phyloP scores from a whole-genome alignment of 35 echinoderm and acorn worm genomes.

The Heliocidaris tuberculata region DNA sequence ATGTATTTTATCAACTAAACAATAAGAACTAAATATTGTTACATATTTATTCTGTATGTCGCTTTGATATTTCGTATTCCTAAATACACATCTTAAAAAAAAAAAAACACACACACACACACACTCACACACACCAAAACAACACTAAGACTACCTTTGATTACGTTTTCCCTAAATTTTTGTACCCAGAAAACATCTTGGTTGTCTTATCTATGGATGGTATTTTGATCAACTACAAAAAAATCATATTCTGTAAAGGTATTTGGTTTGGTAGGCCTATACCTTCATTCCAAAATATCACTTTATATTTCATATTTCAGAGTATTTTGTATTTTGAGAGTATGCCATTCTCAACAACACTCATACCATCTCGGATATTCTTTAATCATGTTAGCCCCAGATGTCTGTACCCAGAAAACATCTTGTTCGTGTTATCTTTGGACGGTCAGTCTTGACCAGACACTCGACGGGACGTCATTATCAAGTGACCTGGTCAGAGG shows the following conservation, averaged over 20 bases:
- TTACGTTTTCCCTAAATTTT: too few relatives aligned
- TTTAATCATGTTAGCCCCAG: not conserved
- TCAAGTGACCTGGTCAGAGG: not conserved
- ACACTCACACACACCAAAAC: too few relatives aligned
- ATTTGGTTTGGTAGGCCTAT: not conserved
- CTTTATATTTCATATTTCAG: too few relatives aligned
- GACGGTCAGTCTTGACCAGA: not conserved
- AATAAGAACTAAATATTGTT: too few relatives aligned
- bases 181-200: not conserved
- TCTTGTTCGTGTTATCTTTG: not conserved
- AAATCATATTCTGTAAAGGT: not conserved
- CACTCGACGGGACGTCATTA: conserved; percentile 7
- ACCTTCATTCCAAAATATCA: too few relatives aligned
- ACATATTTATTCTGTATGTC: too few relatives aligned
- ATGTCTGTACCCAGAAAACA: not conserved
- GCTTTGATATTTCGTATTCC: too few relatives aligned
- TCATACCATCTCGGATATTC: not conserved
- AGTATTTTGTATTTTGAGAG: not conserved
- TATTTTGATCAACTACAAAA: not conserved
- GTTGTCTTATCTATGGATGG: too few relatives aligned
- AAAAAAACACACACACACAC: too few relatives aligned
- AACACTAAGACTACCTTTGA: too few relatives aligned
- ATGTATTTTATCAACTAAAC: not conserved
- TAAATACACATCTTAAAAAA: too few relatives aligned
- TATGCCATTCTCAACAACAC: not conserved